phyloP scores from a whole-genome alignment of 1,140 invertebrate genomes.

The Coboldia fuscipes region DNA sequence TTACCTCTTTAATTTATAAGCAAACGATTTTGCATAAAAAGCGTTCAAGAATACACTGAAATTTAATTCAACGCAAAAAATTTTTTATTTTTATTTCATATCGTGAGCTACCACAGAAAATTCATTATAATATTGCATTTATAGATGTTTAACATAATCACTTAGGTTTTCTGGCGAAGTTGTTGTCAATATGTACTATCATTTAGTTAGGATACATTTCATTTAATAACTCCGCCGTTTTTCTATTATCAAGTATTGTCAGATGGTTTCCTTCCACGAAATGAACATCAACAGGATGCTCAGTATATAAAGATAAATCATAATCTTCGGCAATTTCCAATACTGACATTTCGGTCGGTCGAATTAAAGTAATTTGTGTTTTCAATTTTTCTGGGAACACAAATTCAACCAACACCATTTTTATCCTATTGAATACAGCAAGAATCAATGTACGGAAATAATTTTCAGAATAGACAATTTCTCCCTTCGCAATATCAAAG shows the following conservation, averaged over 20 bases:
- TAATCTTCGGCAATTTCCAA: conserved; percentile 35
- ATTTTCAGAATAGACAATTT: conserved; percentile 24
- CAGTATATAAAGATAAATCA: conserved; percentile 29
- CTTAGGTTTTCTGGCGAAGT: too few species aligned
- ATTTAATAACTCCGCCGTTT: conserved; percentile 36
- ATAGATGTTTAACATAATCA: too few species aligned
- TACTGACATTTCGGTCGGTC: conserved; percentile 29
- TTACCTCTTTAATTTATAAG: too few species aligned
- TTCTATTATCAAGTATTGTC: conserved; percentile 39
- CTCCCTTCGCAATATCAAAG: conserved; percentile 11
- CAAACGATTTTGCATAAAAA: too few species aligned
- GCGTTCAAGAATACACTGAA: too few species aligned
- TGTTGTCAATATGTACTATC: too few species aligned
- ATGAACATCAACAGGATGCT: conserved; percentile 25
- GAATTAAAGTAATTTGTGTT: conserved; percentile 35
- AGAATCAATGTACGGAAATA: conserved; percentile 23
- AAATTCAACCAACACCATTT: conserved; percentile 25
- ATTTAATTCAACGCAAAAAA: too few species aligned
- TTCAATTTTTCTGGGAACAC: conserved; percentile 26
- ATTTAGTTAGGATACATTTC: conserved; percentile 14
- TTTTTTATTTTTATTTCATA: too few species aligned
- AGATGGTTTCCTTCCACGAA: conserved; percentile 47
- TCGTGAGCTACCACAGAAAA: too few species aligned
- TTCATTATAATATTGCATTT: too few species aligned
- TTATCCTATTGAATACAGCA: conserved; percentile 29